Conservation (phyloP, 2,888 invertebrate species). For the Polia nebulosa region DNA sequence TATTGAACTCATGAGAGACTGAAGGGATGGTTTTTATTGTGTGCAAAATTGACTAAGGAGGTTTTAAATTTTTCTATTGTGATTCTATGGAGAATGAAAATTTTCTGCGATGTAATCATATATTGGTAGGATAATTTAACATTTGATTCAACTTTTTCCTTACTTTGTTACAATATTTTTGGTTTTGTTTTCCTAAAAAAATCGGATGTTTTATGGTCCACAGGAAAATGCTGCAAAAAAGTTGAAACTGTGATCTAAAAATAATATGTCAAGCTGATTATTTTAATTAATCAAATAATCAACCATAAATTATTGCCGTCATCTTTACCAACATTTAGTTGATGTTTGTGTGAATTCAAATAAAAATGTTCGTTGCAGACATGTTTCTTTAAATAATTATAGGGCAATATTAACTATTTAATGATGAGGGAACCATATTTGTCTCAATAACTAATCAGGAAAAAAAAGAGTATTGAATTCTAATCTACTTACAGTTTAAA, state of each 20-base stretch:
- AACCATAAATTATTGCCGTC: not conserved
- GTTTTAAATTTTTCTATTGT: conserved; percentile 67
- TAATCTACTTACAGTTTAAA: not conserved
- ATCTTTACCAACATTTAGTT: conserved; percentile 3
- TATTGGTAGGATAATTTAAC: not conserved
- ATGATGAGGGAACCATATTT: too few relatives aligned
- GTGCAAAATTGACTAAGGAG: conserved; percentile 84
- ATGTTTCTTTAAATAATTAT: too few relatives aligned
- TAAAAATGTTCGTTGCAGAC: conserved; percentile 2
- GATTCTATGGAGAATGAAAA: conserved; percentile 45
- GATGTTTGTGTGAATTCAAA: not conserved
- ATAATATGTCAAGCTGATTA: conserved; percentile 1
- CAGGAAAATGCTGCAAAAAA: too few relatives aligned
- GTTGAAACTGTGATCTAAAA: too few relatives aligned
- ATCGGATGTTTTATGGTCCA: too few relatives aligned
- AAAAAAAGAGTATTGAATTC: not conserved
- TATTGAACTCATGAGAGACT: conserved; percentile 82
- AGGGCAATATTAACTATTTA: too few relatives aligned
- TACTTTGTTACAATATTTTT: too few relatives aligned
- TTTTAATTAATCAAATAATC: not conserved
- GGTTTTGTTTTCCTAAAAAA: too few relatives aligned
- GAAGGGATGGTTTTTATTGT: conserved; percentile 85
- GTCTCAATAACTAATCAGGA: too few relatives aligned
- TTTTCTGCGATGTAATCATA: not conserved
- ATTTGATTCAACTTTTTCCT: not conserved